Evolutionary conservation across 2,797 vertebrate species (phyloP).

Genomic region (Hypotaenidia philippensis): DNA sequence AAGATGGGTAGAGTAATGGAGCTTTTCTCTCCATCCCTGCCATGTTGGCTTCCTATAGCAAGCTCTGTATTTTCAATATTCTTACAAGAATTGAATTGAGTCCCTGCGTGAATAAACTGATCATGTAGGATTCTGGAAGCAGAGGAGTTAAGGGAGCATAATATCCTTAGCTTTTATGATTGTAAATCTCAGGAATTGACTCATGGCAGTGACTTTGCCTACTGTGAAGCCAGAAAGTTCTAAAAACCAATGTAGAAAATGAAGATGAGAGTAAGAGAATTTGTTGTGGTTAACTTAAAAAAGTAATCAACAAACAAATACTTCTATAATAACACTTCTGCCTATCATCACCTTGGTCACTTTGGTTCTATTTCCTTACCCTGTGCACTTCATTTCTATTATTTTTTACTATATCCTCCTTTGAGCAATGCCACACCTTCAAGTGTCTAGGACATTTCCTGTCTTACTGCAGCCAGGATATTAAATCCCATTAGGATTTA

Average conservation of each 20-base stretch:
- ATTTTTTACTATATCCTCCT: neutral
- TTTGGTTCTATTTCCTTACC: neutral
- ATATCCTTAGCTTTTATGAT: neutral
- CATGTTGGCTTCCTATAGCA: neutral
- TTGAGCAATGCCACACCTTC: neutral
- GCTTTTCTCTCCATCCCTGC: neutral
- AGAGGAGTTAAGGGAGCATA: neutral
- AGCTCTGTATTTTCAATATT: neutral
- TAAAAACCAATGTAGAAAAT: neutral
- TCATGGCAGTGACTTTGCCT: neutral
- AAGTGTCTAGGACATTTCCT: conserved; percentile 3
- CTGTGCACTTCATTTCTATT: neutral
- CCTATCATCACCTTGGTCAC: neutral
- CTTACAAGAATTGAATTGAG: neutral
- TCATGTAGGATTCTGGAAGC: neutral
- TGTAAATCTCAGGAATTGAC: neutral
- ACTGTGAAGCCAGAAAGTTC: neutral
- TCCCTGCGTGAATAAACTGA: neutral
- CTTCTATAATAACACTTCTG: neutral
- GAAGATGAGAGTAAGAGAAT: neutral
- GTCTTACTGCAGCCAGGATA: neutral
- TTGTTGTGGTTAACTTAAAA: neutral
- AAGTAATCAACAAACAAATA: neutral
- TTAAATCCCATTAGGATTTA: conserved; percentile 1
- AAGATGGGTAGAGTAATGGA: neutral